A percentile compares a stretch with the other conserved stretches of the same genome.
These are phyloP conservation scores for Melanargia galathea DNA, from an alignment of 2,888 invertebrate genomes.

Conservation along the genomic window DNA sequence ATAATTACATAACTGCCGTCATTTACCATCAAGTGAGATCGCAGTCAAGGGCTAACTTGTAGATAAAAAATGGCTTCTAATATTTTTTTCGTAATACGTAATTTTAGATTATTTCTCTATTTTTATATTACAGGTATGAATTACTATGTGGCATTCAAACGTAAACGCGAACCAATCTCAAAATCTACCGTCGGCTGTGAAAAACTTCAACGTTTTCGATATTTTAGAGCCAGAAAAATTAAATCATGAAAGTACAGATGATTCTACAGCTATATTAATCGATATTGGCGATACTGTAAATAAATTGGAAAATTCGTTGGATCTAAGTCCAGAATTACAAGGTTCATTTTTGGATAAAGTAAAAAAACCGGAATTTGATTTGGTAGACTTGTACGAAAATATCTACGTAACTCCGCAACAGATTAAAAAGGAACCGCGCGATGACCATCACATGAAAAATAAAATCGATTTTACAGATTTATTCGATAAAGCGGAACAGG, in stretches of 20 bases:
- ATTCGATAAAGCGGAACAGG: constrained; percentile 2
- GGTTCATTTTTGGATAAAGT: constrained; percentile 37
- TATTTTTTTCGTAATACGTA: background rate
- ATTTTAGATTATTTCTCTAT: background rate
- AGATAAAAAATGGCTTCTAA: too few relatives aligned
- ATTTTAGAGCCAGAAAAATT: constrained; percentile 35
- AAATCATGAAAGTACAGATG: constrained; percentile 20
- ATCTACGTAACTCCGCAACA: constrained; percentile 41
- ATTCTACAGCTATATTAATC: constrained; percentile 22
- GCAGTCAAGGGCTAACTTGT: too few relatives aligned
- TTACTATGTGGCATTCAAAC: background rate
- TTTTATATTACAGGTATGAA: background rate
- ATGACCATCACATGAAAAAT: constrained; percentile 22
- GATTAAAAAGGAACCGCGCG: constrained; percentile 27
- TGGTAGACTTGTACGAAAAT: constrained; percentile 42
- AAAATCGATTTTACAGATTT: constrained; percentile 33
- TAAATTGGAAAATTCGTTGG: background rate
- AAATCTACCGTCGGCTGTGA: constrained; percentile 18
- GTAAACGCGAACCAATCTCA: background rate
- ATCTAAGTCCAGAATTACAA: constrained; percentile 11
- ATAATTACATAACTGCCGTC: too few relatives aligned
- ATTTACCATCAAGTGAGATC: too few relatives aligned
- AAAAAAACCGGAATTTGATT: constrained; percentile 32
- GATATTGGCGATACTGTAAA: constrained; percentile 26
- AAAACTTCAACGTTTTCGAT: constrained; percentile 32